These are phyloP conservation scores for Solenodon paradoxus DNA, from an alignment of 2,113 vertebrate genomes.

Conservation along the genomic window DNA sequence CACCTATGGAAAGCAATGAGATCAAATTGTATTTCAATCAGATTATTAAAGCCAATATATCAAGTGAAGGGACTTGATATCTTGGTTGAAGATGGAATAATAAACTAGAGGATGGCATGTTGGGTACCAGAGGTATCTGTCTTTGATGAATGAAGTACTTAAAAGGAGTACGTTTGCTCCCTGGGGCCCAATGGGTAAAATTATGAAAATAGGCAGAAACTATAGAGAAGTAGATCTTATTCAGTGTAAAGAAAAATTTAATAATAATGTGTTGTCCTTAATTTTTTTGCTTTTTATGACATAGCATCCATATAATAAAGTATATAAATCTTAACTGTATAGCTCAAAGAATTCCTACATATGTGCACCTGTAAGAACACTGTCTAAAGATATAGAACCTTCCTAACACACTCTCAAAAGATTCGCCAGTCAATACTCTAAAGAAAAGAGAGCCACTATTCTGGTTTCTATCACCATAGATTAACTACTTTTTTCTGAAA, in stretches of 20 bases:
- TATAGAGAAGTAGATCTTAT: not conserved
- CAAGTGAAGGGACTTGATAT: not conserved
- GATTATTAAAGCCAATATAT: too few relatives aligned
- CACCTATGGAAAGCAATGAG: not conserved
- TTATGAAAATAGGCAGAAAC: not conserved
- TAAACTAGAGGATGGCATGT: not conserved
- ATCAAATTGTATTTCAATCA: too few relatives aligned
- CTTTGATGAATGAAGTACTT: not conserved
- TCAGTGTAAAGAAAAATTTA: not conserved
- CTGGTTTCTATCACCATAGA: not conserved
- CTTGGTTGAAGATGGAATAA: not conserved
- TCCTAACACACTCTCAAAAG: not conserved
- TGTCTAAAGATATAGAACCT: not conserved
- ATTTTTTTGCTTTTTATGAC: not conserved
- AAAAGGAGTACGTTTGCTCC: not conserved
- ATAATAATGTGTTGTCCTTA: not conserved
- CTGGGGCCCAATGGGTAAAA: not conserved
- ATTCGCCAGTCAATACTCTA: not conserved
- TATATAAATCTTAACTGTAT: not conserved
- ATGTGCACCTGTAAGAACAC: not conserved
- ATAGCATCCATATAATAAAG: not conserved
- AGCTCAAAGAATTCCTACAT: not conserved
- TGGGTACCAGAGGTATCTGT: not conserved
- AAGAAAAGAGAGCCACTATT: not conserved
- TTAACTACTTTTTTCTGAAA: not conserved